Conservation (phyloP, 2,888 invertebrate species). For the Sesamia inferens region DNA sequence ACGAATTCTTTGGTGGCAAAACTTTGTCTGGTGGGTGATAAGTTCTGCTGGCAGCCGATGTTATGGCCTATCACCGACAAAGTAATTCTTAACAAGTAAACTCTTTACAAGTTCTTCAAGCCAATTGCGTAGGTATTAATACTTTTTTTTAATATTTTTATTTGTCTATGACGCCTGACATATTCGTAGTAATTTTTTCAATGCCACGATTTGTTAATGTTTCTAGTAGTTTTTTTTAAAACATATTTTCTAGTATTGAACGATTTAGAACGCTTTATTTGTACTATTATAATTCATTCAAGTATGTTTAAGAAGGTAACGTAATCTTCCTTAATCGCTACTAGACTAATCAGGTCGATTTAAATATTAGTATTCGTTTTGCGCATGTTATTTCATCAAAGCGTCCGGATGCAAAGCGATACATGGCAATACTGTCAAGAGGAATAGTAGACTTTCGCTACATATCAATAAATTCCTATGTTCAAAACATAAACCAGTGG, state of each 20-base stretch:
- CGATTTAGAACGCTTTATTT: conserved; percentile 45
- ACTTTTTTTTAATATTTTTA: conserved; percentile 5
- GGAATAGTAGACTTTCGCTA: conserved; percentile 61
- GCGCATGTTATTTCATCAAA: conserved; percentile 51
- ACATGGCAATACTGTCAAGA: conserved; percentile 62
- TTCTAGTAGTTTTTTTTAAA: conserved; percentile 26
- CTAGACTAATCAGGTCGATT: conserved; percentile 43
- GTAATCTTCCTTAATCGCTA: conserved; percentile 37
- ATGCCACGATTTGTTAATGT: conserved; percentile 6
- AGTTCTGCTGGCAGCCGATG: no score
- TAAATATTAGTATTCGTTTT: conserved; percentile 57
- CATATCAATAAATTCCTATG: conserved; percentile 56
- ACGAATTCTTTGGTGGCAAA: no score
- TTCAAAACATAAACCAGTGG: conserved; percentile 53
- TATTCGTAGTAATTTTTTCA: neutral
- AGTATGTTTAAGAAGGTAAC: conserved; percentile 65
- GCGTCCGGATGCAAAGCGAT: conserved; percentile 58
- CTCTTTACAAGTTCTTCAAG: neutral
- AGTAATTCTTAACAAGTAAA: neutral
- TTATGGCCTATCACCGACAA: no score
- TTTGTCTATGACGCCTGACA: neutral
- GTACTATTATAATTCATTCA: conserved; percentile 6
- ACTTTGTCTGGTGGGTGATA: no score
- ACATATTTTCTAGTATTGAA: neutral
- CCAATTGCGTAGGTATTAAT: neutral